Evolutionary conservation across 2,888 invertebrate genomes (phyloP), one percentile per base, ranked within the genome.

Genomic region (Drosophila mayaguana): DNA sequence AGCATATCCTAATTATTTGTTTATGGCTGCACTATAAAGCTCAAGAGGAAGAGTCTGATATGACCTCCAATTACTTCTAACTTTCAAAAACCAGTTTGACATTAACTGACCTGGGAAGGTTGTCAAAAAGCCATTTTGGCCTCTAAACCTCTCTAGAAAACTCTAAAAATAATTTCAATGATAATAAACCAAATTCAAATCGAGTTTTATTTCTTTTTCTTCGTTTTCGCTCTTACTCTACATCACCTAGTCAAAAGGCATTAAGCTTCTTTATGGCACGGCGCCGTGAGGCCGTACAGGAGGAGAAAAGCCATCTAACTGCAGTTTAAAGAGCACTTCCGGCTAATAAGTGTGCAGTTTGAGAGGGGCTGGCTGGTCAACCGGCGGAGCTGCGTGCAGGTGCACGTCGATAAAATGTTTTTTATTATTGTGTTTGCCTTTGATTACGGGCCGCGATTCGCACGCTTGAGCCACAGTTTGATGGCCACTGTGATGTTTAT

Each of bases 391-490:
- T 48, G 51, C 50, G 64, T 69, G 56, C 48, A 42, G 22, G 25
- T 40, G 43, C 48, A 32, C 18, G 66, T n/a, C 63, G 50, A 75
- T 78, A 80, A 80, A 85, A 43, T 63, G 74, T 57, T 62, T 68
- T 71, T 74, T 84, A 38, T 38, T 36, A 6, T 72, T 85, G 61
- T 43, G 56, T 78, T 74, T 64, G 67, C 72, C 3, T 80, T 78
- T 88, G 86, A 88, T 85, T 72, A 75, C 83, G 57, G 55, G 53
- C 56, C 42, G n/a, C 42, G 18, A 18, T 42, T 42, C 3, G 42
- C 42, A 18, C 64, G 73, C 74, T 87, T 87, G 73, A 81, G 66
- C 57, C 67, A 77, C 83, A 82, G 88, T 88, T 83, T 83, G 77
- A 84, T 74, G 55, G 85, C 57, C 75, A 84, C 61, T 85, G 72